These are phyloP conservation scores for Pseudobourletiella spinata DNA, from an alignment of 1,140 invertebrate genomes.

Conservation along the genomic window DNA sequence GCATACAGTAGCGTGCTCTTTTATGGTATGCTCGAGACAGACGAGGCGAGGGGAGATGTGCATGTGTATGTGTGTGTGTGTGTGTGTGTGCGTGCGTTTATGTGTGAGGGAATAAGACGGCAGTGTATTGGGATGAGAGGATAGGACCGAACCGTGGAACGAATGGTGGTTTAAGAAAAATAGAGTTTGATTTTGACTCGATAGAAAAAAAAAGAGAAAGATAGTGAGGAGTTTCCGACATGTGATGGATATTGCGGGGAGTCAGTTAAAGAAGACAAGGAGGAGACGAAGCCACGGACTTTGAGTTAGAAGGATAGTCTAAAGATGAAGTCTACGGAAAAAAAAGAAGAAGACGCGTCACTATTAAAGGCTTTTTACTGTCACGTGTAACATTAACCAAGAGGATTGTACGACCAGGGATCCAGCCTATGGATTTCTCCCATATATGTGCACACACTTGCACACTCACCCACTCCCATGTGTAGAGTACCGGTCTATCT, in stretches of 20 bases:
- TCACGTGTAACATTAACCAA: slow-evolving; percentile 1
- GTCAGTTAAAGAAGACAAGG: slow-evolving; percentile 10
- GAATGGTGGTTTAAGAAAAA: slow-evolving; percentile 1
- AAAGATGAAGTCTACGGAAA: too few relatives aligned
- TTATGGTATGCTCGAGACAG: too few relatives aligned
- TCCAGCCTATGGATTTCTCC: too few relatives aligned
- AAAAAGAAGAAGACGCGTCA: not conserved
- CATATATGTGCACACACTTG: too few relatives aligned
- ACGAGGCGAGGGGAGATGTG: not conserved
- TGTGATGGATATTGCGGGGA: slow-evolving; percentile 30
- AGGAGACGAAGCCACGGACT: slow-evolving; percentile 4
- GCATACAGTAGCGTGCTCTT: too few relatives aligned
- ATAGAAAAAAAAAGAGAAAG: slow-evolving; percentile 11
- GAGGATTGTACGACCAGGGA: not conserved
- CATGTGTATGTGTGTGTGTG: not conserved
- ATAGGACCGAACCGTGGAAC: too few relatives aligned
- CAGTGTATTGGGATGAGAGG: too few relatives aligned
- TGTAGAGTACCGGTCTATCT: too few relatives aligned
- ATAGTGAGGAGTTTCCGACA: slow-evolving; percentile 26
- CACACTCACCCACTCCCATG: too few relatives aligned
- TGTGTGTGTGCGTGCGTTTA: not conserved
- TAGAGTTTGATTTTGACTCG: slow-evolving; percentile 10
- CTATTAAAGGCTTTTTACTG: slow-evolving; percentile 5
- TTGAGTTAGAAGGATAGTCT: not conserved
- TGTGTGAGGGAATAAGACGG: too few relatives aligned